Evolutionary conservation across 2,797 vertebrate genomes (phyloP).

Genomic region (Brachyrhaphis roseni): DNA sequence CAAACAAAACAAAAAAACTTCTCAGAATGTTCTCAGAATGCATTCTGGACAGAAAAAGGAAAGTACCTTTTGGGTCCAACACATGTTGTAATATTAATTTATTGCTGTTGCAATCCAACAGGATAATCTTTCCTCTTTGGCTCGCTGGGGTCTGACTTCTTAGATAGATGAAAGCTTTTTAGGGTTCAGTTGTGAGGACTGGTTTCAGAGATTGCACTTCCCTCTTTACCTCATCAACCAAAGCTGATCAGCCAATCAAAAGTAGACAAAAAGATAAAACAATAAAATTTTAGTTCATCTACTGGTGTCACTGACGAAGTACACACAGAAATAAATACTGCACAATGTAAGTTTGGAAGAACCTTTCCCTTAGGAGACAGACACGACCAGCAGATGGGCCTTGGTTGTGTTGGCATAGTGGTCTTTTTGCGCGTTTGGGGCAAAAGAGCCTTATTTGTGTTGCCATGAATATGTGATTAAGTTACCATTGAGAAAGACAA

Average conservation of each 20-base stretch:
- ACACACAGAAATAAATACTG: not conserved
- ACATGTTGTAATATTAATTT: not conserved
- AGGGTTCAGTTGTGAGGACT: not conserved
- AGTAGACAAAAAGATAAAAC: not conserved
- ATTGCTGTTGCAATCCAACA: not conserved
- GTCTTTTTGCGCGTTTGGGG: conserved; percentile 57
- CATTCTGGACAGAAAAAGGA: not conserved
- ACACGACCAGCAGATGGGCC: conserved; percentile 72
- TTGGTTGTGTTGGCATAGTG: conserved; percentile 56
- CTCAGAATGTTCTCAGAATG: not conserved
- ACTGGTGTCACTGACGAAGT: conserved; percentile 15
- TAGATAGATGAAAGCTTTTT: not conserved
- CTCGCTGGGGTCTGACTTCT: not conserved
- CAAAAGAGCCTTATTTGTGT: conserved; percentile 63
- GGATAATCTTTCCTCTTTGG: not conserved
- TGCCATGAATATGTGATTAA: conserved; percentile 77
- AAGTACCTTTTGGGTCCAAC: not conserved
- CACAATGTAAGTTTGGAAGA: conserved; percentile 20
- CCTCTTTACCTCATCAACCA: not conserved
- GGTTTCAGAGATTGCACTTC: not conserved
- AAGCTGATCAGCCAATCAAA: not conserved
- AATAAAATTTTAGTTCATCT: not conserved
- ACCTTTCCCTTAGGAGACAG: conserved; percentile 56
- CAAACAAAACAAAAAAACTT: not conserved
- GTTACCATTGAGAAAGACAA: conserved; percentile 62